These are phyloP conservation scores for Carapus acus DNA, from an alignment of 2,797 vertebrate genomes.

Conservation along the genomic window DNA sequence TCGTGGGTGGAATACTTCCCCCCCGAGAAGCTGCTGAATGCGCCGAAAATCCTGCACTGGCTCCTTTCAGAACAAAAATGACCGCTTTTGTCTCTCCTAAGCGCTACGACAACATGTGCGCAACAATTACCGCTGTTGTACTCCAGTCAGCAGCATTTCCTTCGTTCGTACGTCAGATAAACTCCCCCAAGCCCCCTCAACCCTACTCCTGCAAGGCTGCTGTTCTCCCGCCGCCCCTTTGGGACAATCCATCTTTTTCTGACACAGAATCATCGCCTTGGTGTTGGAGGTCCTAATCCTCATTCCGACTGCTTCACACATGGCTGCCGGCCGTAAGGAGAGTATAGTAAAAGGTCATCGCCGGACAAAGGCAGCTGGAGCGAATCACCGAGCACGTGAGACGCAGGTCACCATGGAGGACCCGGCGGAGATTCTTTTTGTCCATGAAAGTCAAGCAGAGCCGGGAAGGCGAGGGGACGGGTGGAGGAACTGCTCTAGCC, in stretches of 20 bases:
- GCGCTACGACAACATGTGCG: background rate
- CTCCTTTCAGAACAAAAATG: background rate
- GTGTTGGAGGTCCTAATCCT: conserved; percentile 21
- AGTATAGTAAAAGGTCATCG: conserved; percentile 16
- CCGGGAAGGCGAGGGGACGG: conserved; percentile 6
- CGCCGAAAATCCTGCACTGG: background rate
- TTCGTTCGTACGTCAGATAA: conserved; percentile 21
- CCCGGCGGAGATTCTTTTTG: background rate
- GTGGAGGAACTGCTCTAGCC: too few relatives aligned
- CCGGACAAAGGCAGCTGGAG: conserved; percentile 20
- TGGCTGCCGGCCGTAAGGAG: conserved; percentile 24
- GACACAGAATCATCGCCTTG: conserved; percentile 29
- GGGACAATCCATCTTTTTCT: conserved; percentile 37
- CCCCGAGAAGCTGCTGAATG: background rate
- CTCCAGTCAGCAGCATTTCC: background rate
- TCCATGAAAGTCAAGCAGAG: conserved; percentile 10
- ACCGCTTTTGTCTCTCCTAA: background rate
- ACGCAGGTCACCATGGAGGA: conserved; percentile 5
- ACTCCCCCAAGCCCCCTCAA: too few relatives aligned
- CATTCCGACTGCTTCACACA: conserved; percentile 38
- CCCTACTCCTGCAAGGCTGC: background rate
- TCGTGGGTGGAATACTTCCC: background rate
- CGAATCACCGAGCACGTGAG: conserved; percentile 19
- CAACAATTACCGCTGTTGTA: conserved; percentile 10
- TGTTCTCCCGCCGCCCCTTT: conserved; percentile 3